Conservation (phyloP, 2,888 invertebrate genomes). For the Zelleria hepariella region DNA sequence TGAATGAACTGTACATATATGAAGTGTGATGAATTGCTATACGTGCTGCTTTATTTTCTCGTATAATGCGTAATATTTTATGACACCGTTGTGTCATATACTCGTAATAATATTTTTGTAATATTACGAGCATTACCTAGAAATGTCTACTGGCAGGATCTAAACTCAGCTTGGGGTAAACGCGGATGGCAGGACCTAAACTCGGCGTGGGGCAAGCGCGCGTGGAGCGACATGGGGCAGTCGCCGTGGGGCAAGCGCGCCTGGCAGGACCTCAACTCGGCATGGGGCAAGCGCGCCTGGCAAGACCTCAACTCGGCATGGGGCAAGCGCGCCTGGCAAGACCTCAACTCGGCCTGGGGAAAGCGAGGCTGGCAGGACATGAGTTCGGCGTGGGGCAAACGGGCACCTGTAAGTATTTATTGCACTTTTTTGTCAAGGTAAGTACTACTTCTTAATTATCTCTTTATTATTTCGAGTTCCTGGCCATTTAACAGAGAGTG, state of each 20-base stretch:
- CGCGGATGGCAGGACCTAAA: constrained; percentile 66
- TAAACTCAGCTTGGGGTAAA: constrained; percentile 65
- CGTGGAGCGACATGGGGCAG: constrained; percentile 62
- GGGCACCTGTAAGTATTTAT: constrained; percentile 46
- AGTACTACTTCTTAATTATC: too few relatives aligned
- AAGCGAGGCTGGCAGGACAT: constrained; percentile 73
- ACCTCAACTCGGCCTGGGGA: constrained; percentile 57
- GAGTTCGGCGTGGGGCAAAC: constrained; percentile 65
- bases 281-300: constrained; percentile 76
- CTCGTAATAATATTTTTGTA: too few relatives aligned
- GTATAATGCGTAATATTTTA: too few relatives aligned
- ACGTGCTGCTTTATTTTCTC: too few relatives aligned
- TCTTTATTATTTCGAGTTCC: too few relatives aligned
- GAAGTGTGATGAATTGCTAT: too few relatives aligned
- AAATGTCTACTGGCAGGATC: constrained; percentile 65
- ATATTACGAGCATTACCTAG: too few relatives aligned
- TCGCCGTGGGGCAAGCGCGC: constrained; percentile 72
- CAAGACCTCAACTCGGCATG: constrained; percentile 70
- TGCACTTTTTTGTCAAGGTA: background rate
- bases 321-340: constrained; percentile 74
- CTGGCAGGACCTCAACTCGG: constrained; percentile 68
- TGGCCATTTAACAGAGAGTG: background rate
- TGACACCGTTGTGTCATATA: too few relatives aligned
- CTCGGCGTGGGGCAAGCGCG: constrained; percentile 72
- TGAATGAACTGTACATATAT: too few relatives aligned